Base-by-base conservation (phyloP, 2,113 vertebrate species). In the Macroglossus sobrinus region DNA sequence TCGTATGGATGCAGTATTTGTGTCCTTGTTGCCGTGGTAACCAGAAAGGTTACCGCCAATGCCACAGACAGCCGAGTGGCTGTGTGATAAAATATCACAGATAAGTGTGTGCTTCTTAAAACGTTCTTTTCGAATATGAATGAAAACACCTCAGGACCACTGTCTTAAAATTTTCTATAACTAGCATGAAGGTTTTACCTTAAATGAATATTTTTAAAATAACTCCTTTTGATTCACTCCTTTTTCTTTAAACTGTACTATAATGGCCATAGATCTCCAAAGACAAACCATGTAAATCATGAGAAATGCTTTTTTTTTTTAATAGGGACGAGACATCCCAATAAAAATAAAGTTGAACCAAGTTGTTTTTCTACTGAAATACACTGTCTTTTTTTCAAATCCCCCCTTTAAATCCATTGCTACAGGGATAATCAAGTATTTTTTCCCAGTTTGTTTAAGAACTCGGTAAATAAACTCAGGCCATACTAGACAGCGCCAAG, bases 1-100 rank as follows among this genome's bases (percentile, higher is more conserved):
- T 94, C 96, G 88, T 98, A 97, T 35, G 50, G 96, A 97, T 92
- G 75, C 59, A 81, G 84, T 98, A 92, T 98, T 98, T 98, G 98
- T 98, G 92, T 98, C 89, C 79, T 94, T 11, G 19, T 98, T 95
- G 89, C 95, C 95, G 96, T 0, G 12, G 97, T 94, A 92, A 98
- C 95, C 19, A 82, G 74, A 82, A 97, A 97, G 97, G 96, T 97
- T 94, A 96, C 97, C 97, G 79, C 81, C 84, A 81, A 80, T 86
- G 24, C 40, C 18, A 92, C 82, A 91, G 72, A 82, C 89, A 95
- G 94, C 66, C 47, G 19, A 33, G 86, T 30, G 79, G 85, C 92
- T 96, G 71, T 81, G 66, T 72, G 97, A 89, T 86, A 63, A 97
- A 90, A 96, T 43, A 90, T 90, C 74, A 96, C 95, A 97, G 92